Conservation (phyloP, 2,888 invertebrate species). For the Hydrotaea diabolus region DNA sequence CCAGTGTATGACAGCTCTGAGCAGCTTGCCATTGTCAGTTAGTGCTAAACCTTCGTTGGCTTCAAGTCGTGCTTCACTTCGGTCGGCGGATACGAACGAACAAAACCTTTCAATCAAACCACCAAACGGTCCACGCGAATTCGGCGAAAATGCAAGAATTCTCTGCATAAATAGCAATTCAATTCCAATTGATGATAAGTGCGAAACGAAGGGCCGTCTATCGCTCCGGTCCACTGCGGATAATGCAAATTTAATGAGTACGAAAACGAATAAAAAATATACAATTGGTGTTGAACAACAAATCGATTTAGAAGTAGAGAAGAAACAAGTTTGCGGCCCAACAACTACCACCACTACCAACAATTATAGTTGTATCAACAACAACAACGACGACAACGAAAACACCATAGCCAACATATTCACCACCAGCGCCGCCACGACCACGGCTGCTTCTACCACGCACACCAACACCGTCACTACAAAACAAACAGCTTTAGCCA, state of each 20-base stretch:
- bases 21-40: conserved; percentile 72
- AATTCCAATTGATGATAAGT: conserved; percentile 15
- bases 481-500: conserved; percentile 65
- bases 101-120: neutral
- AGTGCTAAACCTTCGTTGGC: conserved; percentile 75
- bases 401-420: neutral
- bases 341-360: conserved; percentile 39
- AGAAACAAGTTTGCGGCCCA: conserved; percentile 67
- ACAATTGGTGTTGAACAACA: conserved; percentile 44
- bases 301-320: conserved; percentile 65
- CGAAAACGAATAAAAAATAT: conserved; percentile 4
- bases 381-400: conserved; percentile 10
- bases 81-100: conserved; percentile 62
- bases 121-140: conserved; percentile 4
- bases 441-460: conserved; percentile 17
- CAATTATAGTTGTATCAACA: conserved; percentile 55
- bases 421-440: neutral
- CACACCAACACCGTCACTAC: conserved; percentile 42
- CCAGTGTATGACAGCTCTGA: conserved; percentile 53
- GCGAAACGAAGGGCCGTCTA: neutral
- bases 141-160: conserved; percentile 54
- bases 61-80: conserved; percentile 70
- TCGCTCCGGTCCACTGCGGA: neutral
- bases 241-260: conserved; percentile 34
- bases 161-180: conserved; percentile 4